Conservation (phyloP, 2,888 invertebrate species). For the Helobdella robusta region DNA sequence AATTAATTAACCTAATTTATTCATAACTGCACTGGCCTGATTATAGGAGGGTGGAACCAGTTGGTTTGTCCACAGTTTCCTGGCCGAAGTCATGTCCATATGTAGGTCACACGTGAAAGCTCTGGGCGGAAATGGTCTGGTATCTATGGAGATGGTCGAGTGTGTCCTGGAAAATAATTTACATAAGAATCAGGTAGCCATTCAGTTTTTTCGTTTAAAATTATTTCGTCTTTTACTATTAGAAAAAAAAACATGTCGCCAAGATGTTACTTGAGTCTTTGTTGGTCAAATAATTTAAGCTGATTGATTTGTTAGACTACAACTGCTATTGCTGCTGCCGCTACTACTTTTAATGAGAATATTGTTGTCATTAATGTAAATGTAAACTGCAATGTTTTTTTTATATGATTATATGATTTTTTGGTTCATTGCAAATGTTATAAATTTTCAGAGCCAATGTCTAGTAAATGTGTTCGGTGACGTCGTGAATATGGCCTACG, state of each 20-base stretch:
- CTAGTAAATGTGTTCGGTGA: slow-evolving; percentile 89
- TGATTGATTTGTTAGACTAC: no score
- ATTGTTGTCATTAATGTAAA: background rate
- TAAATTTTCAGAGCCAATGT: slow-evolving; percentile 72
- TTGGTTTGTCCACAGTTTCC: slow-evolving; percentile 85
- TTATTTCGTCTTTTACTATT: background rate
- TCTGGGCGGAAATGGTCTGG: slow-evolving; percentile 86
- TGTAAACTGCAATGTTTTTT: background rate
- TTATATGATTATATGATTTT: background rate
- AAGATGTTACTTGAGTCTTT: no score
- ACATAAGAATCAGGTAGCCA: slow-evolving; percentile 84
- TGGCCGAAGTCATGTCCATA: slow-evolving; percentile 83
- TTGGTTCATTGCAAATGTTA: background rate
- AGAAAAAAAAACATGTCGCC: background rate
- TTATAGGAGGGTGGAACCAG: slow-evolving; percentile 79
- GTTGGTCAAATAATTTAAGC: no score
- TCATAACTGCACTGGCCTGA: no score
- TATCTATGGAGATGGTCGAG: slow-evolving; percentile 84
- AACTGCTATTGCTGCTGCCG: no score
- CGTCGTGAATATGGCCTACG: slow-evolving; percentile 55
- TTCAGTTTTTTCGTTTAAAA: no score
- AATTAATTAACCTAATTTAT: no score
- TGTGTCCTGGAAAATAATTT: slow-evolving; percentile 80
- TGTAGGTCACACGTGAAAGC: slow-evolving; percentile 84
- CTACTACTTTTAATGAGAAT: no score